A percentile compares a stretch with the other conserved stretches of the same genome.
These are phyloP conservation scores for Pipistrellus nathusii DNA, from an alignment of 2,797 vertebrate genomes.

Conservation along the genomic window DNA sequence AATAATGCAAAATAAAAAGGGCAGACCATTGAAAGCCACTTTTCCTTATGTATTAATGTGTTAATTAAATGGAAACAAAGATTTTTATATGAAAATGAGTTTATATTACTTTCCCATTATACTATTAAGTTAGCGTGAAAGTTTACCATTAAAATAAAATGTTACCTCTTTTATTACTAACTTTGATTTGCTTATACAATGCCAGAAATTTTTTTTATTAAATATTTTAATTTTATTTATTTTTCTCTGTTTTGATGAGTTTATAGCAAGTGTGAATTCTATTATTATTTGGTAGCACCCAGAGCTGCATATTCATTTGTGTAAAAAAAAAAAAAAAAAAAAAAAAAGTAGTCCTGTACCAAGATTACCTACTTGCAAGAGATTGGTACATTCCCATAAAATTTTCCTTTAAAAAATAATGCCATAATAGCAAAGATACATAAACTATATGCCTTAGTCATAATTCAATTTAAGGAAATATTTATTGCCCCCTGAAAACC, in stretches of 20 bases:
- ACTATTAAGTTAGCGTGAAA: slow-evolving; percentile 70
- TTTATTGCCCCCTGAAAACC: slow-evolving; percentile 29
- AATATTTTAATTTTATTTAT: slow-evolving; percentile 74
- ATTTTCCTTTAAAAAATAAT: slow-evolving; percentile 52
- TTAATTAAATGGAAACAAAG: slow-evolving; percentile 44
- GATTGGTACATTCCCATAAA: slow-evolving; percentile 26
- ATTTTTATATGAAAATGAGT: slow-evolving; percentile 63
- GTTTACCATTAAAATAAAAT: slow-evolving; percentile 77
- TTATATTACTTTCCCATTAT: slow-evolving; percentile 68
- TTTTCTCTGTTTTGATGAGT: slow-evolving; percentile 63
- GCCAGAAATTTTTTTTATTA: slow-evolving; percentile 63
- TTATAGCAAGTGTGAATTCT: slow-evolving; percentile 44
- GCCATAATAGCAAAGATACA: not conserved
- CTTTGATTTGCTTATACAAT: slow-evolving; percentile 54
- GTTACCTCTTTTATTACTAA: slow-evolving; percentile 63
- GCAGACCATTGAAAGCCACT: not conserved
- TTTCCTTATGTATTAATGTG: slow-evolving; percentile 38
- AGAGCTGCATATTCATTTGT: slow-evolving; percentile 54
- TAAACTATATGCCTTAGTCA: not conserved
- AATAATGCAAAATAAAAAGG: not conserved
- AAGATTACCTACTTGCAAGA: slow-evolving; percentile 39
- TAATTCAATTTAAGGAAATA: slow-evolving; percentile 47
- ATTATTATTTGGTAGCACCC: slow-evolving; percentile 34
- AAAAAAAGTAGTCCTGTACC: slow-evolving; percentile 15
- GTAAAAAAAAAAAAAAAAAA: slow-evolving; percentile 58